Evolutionary conservation across 2,113 vertebrate species (phyloP).

Genomic region (Ophiodon elongatus): DNA sequence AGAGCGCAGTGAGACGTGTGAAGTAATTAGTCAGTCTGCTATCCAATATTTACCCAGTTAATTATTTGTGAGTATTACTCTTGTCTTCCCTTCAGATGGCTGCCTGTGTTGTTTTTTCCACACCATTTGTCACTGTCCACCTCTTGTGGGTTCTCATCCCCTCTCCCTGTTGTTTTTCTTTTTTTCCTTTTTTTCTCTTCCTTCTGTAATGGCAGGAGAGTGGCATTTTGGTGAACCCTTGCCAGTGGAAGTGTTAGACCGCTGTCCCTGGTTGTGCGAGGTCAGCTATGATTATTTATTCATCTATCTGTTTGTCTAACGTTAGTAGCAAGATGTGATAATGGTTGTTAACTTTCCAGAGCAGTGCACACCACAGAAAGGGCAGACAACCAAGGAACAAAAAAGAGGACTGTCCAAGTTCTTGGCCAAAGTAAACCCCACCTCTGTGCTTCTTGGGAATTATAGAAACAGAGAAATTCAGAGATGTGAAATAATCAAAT

Average conservation of each 20-base stretch:
- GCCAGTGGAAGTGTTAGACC: constrained; percentile 76
- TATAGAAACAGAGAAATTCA: not conserved
- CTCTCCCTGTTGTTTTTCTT: constrained; percentile 49
- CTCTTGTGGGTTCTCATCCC: constrained; percentile 77
- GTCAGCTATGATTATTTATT: constrained; percentile 81
- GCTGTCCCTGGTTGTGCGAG: constrained; percentile 76
- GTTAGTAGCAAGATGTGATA: constrained; percentile 71
- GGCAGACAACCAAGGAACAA: constrained; percentile 36
- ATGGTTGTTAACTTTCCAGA: constrained; percentile 64
- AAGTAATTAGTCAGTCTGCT: constrained; percentile 86
- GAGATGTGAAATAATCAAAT: constrained; percentile 8
- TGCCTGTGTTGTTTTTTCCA: constrained; percentile 84
- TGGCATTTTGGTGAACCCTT: constrained; percentile 80
- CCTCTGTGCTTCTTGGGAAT: not conserved
- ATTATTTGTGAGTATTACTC: constrained; percentile 88
- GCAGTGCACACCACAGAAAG: constrained; percentile 54
- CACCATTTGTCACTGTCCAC: constrained; percentile 85
- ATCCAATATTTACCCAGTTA: constrained; percentile 88
- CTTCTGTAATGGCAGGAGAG: constrained; percentile 60
- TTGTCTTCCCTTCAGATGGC: constrained; percentile 85
- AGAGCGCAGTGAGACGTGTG: constrained; percentile 85
- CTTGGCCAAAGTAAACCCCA: constrained; percentile 1
- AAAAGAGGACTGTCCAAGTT: constrained; percentile 29
- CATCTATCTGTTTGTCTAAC: constrained; percentile 73
- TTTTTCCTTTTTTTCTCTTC: constrained; percentile 3